These are phyloP conservation scores for Metallyticus violacea DNA, from an alignment of 2,888 invertebrate genomes.

Conservation along the genomic window DNA sequence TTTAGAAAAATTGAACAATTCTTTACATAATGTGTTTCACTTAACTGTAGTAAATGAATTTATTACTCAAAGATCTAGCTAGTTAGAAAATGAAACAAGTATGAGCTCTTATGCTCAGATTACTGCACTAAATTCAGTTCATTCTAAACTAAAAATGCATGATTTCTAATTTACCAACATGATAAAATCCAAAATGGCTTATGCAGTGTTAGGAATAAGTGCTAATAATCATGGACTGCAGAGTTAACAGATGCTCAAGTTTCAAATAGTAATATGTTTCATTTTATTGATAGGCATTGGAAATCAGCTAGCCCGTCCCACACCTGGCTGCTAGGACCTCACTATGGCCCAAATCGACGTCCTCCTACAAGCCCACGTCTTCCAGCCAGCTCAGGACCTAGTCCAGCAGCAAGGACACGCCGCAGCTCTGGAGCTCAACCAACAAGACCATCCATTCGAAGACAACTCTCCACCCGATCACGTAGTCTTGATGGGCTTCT, in stretches of 20 bases:
- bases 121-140: too few relatives aligned
- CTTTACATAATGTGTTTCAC: too few relatives aligned
- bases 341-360: conserved; percentile 33
- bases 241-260: not conserved
- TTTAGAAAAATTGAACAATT: too few relatives aligned
- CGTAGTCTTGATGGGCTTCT: conserved; percentile 63
- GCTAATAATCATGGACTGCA: too few relatives aligned
- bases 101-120: too few relatives aligned
- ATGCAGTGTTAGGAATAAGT: too few relatives aligned
- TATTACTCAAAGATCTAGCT: too few relatives aligned
- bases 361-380: conserved; percentile 42
- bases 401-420: conserved; percentile 12
- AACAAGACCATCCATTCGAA: conserved; percentile 38
- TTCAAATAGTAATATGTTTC: not conserved
- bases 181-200: too few relatives aligned
- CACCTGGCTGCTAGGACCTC: conserved; percentile 53
- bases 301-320: conserved; percentile 65
- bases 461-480: conserved; percentile 50
- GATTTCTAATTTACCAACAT: too few relatives aligned
- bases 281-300: conserved; percentile 52
- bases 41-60: too few relatives aligned
- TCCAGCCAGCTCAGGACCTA: conserved; percentile 14
- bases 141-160: too few relatives aligned
- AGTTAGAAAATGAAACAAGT: too few relatives aligned
- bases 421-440: conserved; percentile 22